Base-by-base conservation (phyloP, 1,140 invertebrate genomes). In the Drosophila kikkawai region DNA sequence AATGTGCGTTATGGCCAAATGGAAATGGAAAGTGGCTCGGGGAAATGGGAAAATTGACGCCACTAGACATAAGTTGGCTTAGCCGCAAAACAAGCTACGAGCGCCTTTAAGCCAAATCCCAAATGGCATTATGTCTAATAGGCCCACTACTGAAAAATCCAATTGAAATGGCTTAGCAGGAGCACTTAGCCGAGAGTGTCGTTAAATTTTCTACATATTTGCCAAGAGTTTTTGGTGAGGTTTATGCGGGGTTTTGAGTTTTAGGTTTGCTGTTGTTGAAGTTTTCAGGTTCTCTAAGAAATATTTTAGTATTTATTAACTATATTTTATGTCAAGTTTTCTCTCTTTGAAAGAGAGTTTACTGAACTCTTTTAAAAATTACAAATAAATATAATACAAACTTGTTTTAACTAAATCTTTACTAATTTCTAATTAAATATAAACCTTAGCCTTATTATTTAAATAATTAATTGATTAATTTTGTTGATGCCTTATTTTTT, bases 91-190 rank as follows among this genome's bases (percentile, higher is more conserved):
- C 26, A 1, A 29, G 26, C 26, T 29, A 45, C 70, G 55, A 74
- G 42, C 17, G 55, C 9, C 56, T 73, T 34, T 39, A 42, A 50
- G 70, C 55, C 68, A 51, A 60, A 60, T 51, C 55, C 70, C 13
- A 41, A 74, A 32, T 37, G 70, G 45, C 45, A 74, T 74, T 74
- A 74, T 41, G 32, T n/a, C 53, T 73, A 74, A 74, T 74, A 74
- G 68, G 68, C 70, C 68, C 68, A 74, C 70, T 74, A 74, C 68
- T 74, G 22, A 47, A 74, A 73, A 73, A 60, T 51, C 70, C 70
- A 74, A 74, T 74, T 73, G 68, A 74, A 73, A 73, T 73, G 68
- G 70, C 70, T 74, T 29, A 73, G 70, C 29, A 32, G 13, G 7
- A 39, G 45, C 68, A 73, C 68, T 74, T 32, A 47, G 19, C 66